phyloP scores from a whole-genome alignment of 2,113 vertebrate species.

The Ursus arctos region DNA sequence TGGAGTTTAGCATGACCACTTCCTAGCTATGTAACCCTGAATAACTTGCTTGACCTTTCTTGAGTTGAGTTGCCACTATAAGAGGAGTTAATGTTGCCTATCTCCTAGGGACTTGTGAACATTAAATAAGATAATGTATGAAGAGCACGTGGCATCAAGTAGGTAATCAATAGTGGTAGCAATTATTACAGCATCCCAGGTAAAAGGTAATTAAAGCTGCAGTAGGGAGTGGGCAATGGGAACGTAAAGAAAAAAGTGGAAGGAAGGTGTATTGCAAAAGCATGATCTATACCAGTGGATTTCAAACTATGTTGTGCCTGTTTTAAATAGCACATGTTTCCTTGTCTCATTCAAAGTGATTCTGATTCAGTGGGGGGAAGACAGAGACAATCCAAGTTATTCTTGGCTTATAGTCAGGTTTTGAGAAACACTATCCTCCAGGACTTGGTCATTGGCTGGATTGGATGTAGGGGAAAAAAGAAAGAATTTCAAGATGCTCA shows the following conservation, averaged over 20 bases:
- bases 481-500: neutral
- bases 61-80: neutral
- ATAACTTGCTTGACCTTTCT: conserved; percentile 13
- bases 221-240: neutral
- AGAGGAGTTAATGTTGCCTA: neutral
- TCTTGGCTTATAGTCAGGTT: neutral
- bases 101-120: neutral
- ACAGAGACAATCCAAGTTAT: neutral
- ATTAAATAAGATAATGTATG: conserved; percentile 32
- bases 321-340: neutral
- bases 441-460: neutral
- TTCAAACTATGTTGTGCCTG: neutral
- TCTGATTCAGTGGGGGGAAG: neutral
- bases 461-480: neutral
- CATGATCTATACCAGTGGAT: neutral
- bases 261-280: neutral
- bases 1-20: neutral
- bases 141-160: neutral
- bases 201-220: neutral
- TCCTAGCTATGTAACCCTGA: neutral
- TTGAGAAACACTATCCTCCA: neutral
- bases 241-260: neutral
- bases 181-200: neutral
- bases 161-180: neutral
- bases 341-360: neutral